Base-by-base conservation (phyloP, 2,113 vertebrate genomes). In the Cettia cetti region DNA sequence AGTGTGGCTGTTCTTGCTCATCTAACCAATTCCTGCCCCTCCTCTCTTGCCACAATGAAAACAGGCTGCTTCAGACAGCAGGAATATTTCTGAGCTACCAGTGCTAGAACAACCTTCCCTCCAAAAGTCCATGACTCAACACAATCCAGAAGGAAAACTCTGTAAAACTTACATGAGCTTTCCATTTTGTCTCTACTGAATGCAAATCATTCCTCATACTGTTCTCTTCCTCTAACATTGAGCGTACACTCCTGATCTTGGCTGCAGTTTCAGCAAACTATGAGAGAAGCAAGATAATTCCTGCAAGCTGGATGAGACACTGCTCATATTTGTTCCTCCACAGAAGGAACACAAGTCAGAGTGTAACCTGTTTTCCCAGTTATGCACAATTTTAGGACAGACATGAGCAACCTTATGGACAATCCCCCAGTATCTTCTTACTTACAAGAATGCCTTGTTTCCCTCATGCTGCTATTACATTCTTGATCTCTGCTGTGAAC, bases 351-450 rank as follows among this genome's bases (percentile, higher is more conserved):
- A 63, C 4, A 39, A 39, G 10, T n/a, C 13, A 49, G 3, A 18
- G 9, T 28, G 22, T 24, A 75, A 30, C 14, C 30, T 33, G 18
- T 21, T 52, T 14, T 52, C 30, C 20, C 33, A 72, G 4, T 15
- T 57, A 76, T 5, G 10, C 16, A 35, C 3, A 63, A 26, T 30
- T 81, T 86, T 50, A 72, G 20, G 35, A 45, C 5, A 71, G n/a
- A 63, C 6, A 10, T 44, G 23, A 37, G 7, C 6, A 68, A 66
- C 6, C 3, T 35, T 42, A 45, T 4, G 7, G 33, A 50, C 28
- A 47, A 23, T 0, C 0, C 1, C 4, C 6, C 10, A 28, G 0
- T 39, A 33, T 15, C 17, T 47, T 39, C n/a, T 79, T 78, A 22
- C 14, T 42, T 68, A 5, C 3, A 76, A 49, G 33, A 37, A 50